Evolutionary conservation across 2,113 vertebrate species (phyloP).

Genomic region (Motacilla alba): DNA sequence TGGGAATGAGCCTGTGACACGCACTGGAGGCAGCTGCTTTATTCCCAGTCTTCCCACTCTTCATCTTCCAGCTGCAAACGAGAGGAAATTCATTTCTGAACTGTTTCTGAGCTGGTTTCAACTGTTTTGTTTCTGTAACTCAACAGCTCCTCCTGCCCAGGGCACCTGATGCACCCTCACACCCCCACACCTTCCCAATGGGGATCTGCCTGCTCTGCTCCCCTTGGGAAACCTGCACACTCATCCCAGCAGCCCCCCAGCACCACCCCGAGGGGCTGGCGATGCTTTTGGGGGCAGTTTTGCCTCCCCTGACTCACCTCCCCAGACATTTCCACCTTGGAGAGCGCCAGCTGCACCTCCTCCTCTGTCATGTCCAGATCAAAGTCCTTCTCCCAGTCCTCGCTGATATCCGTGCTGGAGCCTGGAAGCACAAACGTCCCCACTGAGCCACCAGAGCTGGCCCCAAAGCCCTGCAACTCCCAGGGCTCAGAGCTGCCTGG

Average conservation of each 20-base stretch:
- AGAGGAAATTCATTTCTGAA: not conserved
- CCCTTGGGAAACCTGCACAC: not conserved
- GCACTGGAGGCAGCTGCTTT: slow-evolving; percentile 52
- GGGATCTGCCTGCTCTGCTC: not conserved
- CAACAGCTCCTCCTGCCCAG: not conserved
- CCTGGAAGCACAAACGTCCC: slow-evolving; percentile 70
- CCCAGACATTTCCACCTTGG: slow-evolving; percentile 85
- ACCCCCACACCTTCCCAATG: not conserved
- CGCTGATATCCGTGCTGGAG: slow-evolving; percentile 96
- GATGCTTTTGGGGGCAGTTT: not conserved
- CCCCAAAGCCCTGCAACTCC: not conserved
- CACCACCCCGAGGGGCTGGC: not conserved
- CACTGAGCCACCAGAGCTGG: not conserved
- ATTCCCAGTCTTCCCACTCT: slow-evolving; percentile 99
- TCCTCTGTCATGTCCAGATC: slow-evolving; percentile 99
- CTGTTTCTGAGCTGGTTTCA: not conserved
- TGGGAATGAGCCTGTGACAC: slow-evolving; percentile 53
- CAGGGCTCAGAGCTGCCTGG: not conserved
- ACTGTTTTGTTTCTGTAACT: not conserved
- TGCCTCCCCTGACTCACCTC: slow-evolving; percentile 76
- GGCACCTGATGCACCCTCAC: not conserved
- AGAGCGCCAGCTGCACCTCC: slow-evolving; percentile 92
- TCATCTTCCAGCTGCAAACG: slow-evolving; percentile 87
- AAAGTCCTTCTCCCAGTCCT: slow-evolving; percentile 99
- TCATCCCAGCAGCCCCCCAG: not conserved